Percentiles rank a stretch among this genome's conserved stretches.
phyloP scores from a whole-genome alignment of 2,797 vertebrate genomes.

The Remorina albescens region DNA sequence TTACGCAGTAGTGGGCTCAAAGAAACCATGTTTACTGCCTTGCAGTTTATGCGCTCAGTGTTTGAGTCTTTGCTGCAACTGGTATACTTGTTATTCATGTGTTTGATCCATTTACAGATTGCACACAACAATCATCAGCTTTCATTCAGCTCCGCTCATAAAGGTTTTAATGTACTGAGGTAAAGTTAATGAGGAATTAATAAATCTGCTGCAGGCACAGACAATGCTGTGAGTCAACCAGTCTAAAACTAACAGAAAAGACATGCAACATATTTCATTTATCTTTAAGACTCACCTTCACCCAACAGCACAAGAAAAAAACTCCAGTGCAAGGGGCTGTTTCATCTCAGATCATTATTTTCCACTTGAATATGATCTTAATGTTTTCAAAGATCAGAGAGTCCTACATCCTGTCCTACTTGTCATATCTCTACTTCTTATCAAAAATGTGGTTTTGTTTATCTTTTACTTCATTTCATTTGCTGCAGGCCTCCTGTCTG shows the following conservation, averaged over 20 bases:
- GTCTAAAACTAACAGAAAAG: not conserved
- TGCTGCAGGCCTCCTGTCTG: conserved; percentile 32
- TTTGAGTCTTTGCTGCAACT: not conserved
- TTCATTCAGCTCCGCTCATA: not conserved
- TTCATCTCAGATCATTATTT: not conserved
- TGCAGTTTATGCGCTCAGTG: not conserved
- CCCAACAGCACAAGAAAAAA: not conserved
- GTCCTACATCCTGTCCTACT: not conserved
- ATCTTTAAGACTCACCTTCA: not conserved
- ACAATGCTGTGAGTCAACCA: not conserved
- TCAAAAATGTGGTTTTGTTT: conserved; percentile 28
- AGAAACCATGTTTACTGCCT: not conserved
- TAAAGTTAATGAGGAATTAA: not conserved
- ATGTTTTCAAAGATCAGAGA: not conserved
- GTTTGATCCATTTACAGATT: not conserved
- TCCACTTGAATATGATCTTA: not conserved
- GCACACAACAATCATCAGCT: not conserved
- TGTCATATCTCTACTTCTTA: not conserved
- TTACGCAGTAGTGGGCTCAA: not conserved
- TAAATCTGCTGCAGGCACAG: not conserved
- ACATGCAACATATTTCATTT: not conserved
- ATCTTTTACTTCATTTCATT: conserved; percentile 24
- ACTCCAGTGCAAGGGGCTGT: not conserved
- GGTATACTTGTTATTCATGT: not conserved
- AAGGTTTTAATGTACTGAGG: not conserved